Base-by-base conservation (phyloP, 2,797 vertebrate species). In the Hozukius guyotensis region DNA sequence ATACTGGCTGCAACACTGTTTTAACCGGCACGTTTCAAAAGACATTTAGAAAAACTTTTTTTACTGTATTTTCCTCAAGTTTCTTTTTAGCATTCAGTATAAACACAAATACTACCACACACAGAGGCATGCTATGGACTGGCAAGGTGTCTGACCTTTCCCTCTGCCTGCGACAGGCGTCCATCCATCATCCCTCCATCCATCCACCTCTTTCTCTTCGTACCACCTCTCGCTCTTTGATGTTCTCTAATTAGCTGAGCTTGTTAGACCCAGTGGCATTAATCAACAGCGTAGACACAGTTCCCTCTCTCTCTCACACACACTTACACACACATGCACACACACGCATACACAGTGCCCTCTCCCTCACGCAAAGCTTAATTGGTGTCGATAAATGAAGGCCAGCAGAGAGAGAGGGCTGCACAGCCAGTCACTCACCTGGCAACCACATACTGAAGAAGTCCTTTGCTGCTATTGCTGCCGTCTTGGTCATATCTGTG, bases 381-480 rank as follows among this genome's bases (percentile, higher is more conserved):
- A 93, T 94, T 94, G 89, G 87, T 78, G 63, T 57, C 70, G 68
- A 72, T 77, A 90, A 92, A 93, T 83, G 81, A 90, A 89, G 90
- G 87, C 88, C 83, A 83, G 73, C 66, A 82, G 77, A 61, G 67
- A 64, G 61, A 80, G 63, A 83, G 63, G 81, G 87, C 89, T 86
- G 91, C 82, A 87, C 80, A 92, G 87, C 85, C 88, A 88, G 82
- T 83, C 83, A 95, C 96, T 93, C 93, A 96, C 96, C 96, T 95
- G 95, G 95, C 88, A 95, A 93, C 96, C 96, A 96, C 94, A 96
- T 90, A 92, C 91, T 95, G 88, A 92, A 93, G 93, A 95, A 95
- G 91, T 96, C 96, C 95, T 96, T 95, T 68, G 93, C 92, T 84
- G 95, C 93, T 90, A 95, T 82, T 53, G 93, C 93, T 81, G 90